Evolutionary conservation across 2,113 vertebrate genomes (phyloP).

Genomic region (Semnornis frantzii): DNA sequence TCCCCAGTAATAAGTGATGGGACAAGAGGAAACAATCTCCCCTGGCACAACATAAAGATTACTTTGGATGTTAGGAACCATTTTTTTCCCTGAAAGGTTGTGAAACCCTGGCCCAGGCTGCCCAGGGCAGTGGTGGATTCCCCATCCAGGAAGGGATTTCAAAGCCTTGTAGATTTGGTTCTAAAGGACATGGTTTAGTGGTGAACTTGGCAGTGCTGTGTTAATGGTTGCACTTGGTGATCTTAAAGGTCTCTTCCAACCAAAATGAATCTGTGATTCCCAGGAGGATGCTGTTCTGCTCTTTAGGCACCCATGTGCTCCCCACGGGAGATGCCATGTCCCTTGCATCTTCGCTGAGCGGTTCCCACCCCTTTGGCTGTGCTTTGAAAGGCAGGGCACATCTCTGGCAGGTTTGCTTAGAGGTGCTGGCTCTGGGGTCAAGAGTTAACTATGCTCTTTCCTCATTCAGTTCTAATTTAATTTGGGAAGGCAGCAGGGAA

Average conservation of each 20-base stretch:
- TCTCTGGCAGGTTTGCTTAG: background rate
- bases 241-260: background rate
- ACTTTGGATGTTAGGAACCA: too few species aligned
- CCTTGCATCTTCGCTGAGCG: accelerated
- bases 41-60: too few species aligned
- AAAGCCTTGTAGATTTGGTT: background rate
- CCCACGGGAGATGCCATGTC: accelerated
- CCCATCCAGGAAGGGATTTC: background rate
- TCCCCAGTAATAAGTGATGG: background rate
- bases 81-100: background rate
- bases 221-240: background rate
- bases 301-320: background rate
- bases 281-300: background rate
- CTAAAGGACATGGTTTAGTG: background rate
- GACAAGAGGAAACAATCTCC: too few species aligned
- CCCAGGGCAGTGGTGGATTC: background rate
- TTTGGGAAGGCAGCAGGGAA: constrained; percentile 36
- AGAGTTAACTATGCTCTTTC: constrained; percentile 17
- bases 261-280: background rate
- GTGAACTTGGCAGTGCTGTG: background rate
- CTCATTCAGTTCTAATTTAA: constrained; percentile 22
- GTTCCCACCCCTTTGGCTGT: background rate
- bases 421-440: background rate
- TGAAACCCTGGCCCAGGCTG: background rate
- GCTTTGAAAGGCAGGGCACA: background rate